Conservation (phyloP, 2,888 invertebrate genomes). For the Dysmachus trigonus region DNA sequence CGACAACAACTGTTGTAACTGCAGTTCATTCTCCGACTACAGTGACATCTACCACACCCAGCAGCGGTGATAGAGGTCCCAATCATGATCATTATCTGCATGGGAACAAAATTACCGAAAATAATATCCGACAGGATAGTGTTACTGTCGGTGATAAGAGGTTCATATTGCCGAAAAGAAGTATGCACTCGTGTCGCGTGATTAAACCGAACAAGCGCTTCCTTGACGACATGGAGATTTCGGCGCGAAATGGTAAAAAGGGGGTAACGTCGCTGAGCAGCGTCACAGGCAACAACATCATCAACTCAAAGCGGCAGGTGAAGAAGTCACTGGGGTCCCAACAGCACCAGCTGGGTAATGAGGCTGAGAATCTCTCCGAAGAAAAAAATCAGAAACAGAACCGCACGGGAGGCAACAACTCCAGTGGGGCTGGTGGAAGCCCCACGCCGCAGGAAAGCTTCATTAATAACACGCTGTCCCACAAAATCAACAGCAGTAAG, state of each 20-base stretch:
- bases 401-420: conserved; percentile 53
- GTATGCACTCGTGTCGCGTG: conserved; percentile 85
- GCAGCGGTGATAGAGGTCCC: conserved; percentile 55
- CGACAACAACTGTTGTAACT: conserved; percentile 16
- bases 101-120: neutral
- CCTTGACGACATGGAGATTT: conserved; percentile 72
- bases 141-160: conserved; percentile 58
- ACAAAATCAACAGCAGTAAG: conserved; percentile 42
- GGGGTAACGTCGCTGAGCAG: neutral
- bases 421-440: conserved; percentile 54
- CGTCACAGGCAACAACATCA: neutral
- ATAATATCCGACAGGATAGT: conserved; percentile 57
- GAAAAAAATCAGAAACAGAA: conserved; percentile 42
- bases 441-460: conserved; percentile 30
- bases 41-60: neutral
- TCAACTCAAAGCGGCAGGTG: conserved; percentile 10
- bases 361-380: conserved; percentile 49
- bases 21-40: conserved; percentile 39
- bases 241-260: conserved; percentile 56
- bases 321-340: neutral
- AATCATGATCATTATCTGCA: neutral
- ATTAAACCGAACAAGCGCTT: conserved; percentile 90
- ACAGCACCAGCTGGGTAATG: conserved; percentile 46
- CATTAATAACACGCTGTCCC: conserved; percentile 41
- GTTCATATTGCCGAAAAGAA: conserved; percentile 82